Percentiles rank a stretch among this genome's conserved stretches.
Conservation (phyloP, 2,888 invertebrate genomes). For the Melanostoma scalare region DNA sequence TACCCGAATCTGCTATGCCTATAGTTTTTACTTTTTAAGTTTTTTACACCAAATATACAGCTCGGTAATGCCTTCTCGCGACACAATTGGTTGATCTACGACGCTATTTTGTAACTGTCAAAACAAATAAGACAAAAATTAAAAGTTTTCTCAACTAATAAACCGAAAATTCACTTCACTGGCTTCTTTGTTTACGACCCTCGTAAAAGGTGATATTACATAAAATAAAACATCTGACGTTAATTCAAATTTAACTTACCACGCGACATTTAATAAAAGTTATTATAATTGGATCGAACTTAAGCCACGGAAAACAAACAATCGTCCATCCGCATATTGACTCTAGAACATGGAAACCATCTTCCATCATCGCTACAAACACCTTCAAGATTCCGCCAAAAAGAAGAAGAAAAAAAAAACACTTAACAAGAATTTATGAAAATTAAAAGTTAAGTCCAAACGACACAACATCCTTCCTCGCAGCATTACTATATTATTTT, state of each 20-base stretch:
- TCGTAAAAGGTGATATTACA: too few relatives aligned
- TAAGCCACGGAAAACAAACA: conserved; percentile 45
- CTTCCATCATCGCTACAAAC: conserved; percentile 41
- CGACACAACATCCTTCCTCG: conserved; percentile 74
- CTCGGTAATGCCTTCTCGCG: too few relatives aligned
- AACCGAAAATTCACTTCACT: too few relatives aligned
- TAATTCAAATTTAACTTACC: conserved; percentile 53
- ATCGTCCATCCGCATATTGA: conserved; percentile 61
- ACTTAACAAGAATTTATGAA: conserved; percentile 81
- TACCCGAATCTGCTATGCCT: too few relatives aligned
- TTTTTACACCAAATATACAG: too few relatives aligned
- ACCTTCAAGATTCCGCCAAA: conserved; percentile 15
- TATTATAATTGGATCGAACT: conserved; percentile 70
- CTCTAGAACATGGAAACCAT: conserved; percentile 19
- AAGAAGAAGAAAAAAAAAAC: conserved; percentile 54
- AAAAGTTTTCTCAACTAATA: too few relatives aligned
- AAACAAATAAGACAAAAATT: too few relatives aligned
- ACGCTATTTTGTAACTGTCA: too few relatives aligned
- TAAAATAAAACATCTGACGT: conserved; percentile 31
- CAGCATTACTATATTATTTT: conserved; percentile 25
- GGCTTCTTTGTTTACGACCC: too few relatives aligned
- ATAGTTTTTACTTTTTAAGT: too few relatives aligned
- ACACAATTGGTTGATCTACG: too few relatives aligned
- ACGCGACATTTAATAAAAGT: conserved; percentile 66
- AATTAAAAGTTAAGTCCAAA: conserved; percentile 79